These are phyloP conservation scores for Muscicapa striata DNA, from an alignment of 2,797 vertebrate genomes.

Conservation along the genomic window DNA sequence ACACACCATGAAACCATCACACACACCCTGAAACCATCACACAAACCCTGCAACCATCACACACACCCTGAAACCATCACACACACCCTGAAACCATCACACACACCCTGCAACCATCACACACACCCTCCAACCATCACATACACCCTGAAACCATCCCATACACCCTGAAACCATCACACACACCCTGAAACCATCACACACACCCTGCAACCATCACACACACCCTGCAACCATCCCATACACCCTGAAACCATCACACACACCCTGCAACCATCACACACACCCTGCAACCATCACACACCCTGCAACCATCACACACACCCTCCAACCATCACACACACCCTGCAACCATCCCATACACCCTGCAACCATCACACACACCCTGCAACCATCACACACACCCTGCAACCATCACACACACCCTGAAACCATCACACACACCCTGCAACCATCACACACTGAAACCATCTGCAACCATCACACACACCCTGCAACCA, in stretches of 20 bases:
- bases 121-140: too few species aligned
- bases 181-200: not conserved
- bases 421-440: not conserved
- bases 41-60: not conserved
- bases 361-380: too few species aligned
- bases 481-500: not conserved
- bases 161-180: not conserved
- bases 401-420: too few species aligned
- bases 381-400: too few species aligned
- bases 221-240: fast-evolving
- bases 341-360: fast-evolving
- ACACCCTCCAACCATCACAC: not conserved
- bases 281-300: fast-evolving
- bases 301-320: not conserved
- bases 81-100: too few species aligned
- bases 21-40: too few species aligned
- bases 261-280: too few species aligned
- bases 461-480: too few species aligned
- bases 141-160: too few species aligned
- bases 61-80: too few species aligned
- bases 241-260: not conserved
- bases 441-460: too few species aligned
- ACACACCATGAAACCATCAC: too few species aligned
- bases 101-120: not conserved
- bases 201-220: not conserved